Evolutionary conservation across 2,888 invertebrate genomes (phyloP).

Genomic region (Sarcophaga caerulescens): DNA sequence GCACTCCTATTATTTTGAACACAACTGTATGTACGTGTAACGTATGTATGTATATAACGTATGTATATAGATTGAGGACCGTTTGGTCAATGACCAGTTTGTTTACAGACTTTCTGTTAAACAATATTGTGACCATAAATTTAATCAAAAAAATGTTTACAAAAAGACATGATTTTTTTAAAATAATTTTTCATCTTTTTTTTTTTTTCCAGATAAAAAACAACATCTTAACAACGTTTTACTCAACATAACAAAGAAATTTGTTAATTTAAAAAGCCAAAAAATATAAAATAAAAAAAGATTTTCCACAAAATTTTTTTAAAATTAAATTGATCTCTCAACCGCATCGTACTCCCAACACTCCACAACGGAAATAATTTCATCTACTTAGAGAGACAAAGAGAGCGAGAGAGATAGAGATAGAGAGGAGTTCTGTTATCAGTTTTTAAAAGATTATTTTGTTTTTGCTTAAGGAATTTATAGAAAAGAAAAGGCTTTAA

Average conservation of each 20-base stretch:
- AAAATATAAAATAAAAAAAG: constrained; percentile 71
- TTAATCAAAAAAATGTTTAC: too few species aligned
- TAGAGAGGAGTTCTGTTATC: too few species aligned
- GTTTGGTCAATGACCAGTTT: too few species aligned
- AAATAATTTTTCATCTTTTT: constrained; percentile 21
- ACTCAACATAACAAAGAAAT: constrained; percentile 79
- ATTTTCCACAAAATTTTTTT: constrained; percentile 51
- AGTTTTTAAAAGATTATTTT: constrained; percentile 1
- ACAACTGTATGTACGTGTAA: too few species aligned
- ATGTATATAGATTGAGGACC: too few species aligned
- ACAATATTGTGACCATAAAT: too few species aligned
- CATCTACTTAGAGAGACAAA: constrained; percentile 15
- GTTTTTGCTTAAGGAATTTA: background rate
- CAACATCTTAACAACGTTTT: constrained; percentile 68
- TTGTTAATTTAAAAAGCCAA: constrained; percentile 71
- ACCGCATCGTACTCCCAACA: background rate
- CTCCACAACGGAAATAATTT: background rate
- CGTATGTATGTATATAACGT: too few species aligned
- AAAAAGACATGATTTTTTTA: constrained; percentile 40
- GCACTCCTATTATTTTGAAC: too few species aligned
- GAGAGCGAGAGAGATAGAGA: too few species aligned
- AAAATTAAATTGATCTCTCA: constrained; percentile 16
- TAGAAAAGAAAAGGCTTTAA: background rate
- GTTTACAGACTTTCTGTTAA: too few species aligned
- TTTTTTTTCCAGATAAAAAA: constrained; percentile 73